These are phyloP conservation scores for Gallinago nigripennis DNA, from an alignment of 2,797 vertebrate genomes.

Conservation along the genomic window DNA sequence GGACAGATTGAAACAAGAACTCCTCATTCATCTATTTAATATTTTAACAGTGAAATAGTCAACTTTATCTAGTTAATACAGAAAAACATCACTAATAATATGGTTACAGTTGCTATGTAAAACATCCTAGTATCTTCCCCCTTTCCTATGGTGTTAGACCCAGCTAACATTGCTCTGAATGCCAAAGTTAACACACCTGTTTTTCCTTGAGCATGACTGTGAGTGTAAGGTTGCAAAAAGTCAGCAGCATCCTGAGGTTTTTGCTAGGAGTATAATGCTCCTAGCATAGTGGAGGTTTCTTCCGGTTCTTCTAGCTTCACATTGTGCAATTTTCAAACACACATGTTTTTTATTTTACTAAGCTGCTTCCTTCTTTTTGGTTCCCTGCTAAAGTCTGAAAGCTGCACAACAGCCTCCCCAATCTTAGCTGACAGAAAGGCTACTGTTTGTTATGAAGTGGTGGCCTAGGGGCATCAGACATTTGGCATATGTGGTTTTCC, in stretches of 20 bases:
- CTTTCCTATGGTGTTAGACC: neutral
- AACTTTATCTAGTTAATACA: neutral
- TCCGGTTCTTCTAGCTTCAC: neutral
- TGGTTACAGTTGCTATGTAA: neutral
- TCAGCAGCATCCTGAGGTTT: neutral
- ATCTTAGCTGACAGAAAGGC: neutral
- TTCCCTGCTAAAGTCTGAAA: neutral
- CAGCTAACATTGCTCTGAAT: neutral
- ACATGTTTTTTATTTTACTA: neutral
- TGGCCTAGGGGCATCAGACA: neutral
- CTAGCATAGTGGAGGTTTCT: neutral
- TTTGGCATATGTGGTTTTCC: neutral
- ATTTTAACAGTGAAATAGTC: neutral
- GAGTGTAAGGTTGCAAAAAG: accelerated
- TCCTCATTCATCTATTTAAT: neutral
- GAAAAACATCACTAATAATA: neutral
- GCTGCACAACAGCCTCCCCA: neutral
- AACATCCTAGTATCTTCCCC: neutral
- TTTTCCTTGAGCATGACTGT: neutral
- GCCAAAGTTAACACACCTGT: neutral
- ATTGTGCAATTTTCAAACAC: neutral
- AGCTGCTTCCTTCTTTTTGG: neutral
- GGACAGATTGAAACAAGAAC: neutral
- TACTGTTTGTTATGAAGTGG: neutral
- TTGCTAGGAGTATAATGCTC: neutral